phyloP scores from a whole-genome alignment of 2,888 invertebrate genomes.

The Caenorhabditis virilis region DNA sequence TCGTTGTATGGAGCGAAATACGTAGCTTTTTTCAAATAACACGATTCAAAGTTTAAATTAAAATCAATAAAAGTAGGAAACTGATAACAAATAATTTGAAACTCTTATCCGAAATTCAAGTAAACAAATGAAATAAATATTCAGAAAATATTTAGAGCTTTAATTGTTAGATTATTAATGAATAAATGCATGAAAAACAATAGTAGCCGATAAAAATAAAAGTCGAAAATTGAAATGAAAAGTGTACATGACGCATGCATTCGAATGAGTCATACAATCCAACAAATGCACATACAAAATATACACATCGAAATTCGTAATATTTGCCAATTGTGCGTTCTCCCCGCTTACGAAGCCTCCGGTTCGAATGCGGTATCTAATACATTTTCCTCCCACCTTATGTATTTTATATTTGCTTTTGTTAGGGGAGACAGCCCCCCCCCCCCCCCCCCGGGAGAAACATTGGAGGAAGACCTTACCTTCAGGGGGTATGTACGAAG shows the following conservation, averaged over 20 bases:
- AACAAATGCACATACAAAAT: constrained; percentile 20
- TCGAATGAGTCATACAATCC: constrained; percentile 13
- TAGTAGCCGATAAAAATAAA: constrained; percentile 1
- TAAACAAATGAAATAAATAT: background rate
- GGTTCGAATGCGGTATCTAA: constrained; percentile 3
- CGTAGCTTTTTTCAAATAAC: no score
- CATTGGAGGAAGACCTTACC: no score
- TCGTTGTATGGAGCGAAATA: no score
- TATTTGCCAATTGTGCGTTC: constrained; percentile 26
- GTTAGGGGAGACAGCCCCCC: background rate
- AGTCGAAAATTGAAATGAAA: background rate
- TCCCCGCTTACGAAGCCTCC: constrained; percentile 1
- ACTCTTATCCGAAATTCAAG: background rate
- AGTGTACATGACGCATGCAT: background rate
- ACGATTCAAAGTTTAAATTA: background rate
- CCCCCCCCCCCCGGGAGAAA: no score
- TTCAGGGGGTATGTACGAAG: no score
- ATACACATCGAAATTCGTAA: constrained; percentile 25
- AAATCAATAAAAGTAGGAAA: background rate
- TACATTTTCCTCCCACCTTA: background rate
- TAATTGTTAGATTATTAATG: background rate
- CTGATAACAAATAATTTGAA: constrained; percentile 17
- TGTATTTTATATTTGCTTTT: background rate
- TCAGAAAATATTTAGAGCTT: no score
- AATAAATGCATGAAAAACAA: constrained; percentile 8